phyloP scores from a whole-genome alignment of 2,113 vertebrate species.

The human (Homo sapiens) region DNA sequence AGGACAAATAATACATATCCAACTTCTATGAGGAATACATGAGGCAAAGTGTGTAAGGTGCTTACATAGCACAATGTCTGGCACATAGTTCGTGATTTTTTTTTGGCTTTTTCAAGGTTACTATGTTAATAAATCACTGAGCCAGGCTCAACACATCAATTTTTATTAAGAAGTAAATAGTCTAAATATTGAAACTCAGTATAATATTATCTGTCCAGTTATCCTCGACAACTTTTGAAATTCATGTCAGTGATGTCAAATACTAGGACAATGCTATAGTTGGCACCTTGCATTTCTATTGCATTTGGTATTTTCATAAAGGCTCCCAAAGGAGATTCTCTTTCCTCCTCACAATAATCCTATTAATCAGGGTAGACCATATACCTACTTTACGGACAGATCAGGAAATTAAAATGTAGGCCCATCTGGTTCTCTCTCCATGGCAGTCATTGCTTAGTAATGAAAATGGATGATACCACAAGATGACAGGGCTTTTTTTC shows the following conservation, averaged over 20 bases:
- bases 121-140: constrained; percentile 42
- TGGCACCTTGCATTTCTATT: neutral
- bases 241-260: neutral
- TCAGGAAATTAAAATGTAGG: neutral
- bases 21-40: neutral
- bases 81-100: neutral
- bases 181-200: constrained; percentile 37
- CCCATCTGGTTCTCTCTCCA: neutral
- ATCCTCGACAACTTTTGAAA: constrained; percentile 4
- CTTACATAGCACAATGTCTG: neutral
- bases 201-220: constrained; percentile 28
- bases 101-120: constrained; percentile 51
- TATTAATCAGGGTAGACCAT: neutral
- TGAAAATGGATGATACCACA: neutral
- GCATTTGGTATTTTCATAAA: constrained; percentile 15
- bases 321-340: neutral
- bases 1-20: neutral
- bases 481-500: neutral
- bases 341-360: neutral
- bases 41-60: neutral
- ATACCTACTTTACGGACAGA: neutral
- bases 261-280: neutral
- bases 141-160: neutral
- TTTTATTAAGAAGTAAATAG: constrained; percentile 53
- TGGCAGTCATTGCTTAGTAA: neutral